Evolutionary conservation across 1,140 invertebrate genomes (phyloP).

Genomic region (Orchestia grillus): DNA sequence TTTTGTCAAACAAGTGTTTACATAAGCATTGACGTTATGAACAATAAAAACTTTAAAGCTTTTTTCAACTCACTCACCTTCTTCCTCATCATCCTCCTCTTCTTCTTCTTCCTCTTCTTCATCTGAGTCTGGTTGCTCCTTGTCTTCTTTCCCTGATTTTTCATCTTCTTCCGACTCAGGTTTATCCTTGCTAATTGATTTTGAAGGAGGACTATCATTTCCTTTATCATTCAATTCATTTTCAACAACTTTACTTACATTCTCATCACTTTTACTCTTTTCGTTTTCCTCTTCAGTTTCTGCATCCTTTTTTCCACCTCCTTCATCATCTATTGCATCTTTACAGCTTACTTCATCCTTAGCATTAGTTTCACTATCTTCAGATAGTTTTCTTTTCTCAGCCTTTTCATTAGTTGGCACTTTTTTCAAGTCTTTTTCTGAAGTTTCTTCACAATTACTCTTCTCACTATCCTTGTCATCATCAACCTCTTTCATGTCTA

Average conservation of each 20-base stretch:
- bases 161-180: slow-evolving; percentile 7
- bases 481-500: neutral
- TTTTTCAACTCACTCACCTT: slow-evolving; percentile 34
- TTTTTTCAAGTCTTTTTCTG: neutral
- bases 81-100: slow-evolving; percentile 62
- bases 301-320: neutral
- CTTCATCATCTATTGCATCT: slow-evolving; percentile 6
- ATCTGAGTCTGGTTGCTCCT: slow-evolving; percentile 45
- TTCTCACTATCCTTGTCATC: neutral
- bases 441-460: neutral
- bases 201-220: neutral
- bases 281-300: neutral
- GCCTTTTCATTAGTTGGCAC: neutral
- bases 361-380: neutral
- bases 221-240: neutral
- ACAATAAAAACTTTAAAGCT: neutral
- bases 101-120: slow-evolving; percentile 57
- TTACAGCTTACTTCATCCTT: neutral
- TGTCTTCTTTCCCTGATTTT: slow-evolving; percentile 38
- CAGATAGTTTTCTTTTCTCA: neutral
- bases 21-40: neutral
- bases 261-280: neutral
- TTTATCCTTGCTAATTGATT: slow-evolving; percentile 25
- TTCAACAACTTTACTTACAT: neutral
- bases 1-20: too few species aligned